Base-by-base conservation (phyloP, 2,888 invertebrate genomes). In the Teinopalpus imperialis region DNA sequence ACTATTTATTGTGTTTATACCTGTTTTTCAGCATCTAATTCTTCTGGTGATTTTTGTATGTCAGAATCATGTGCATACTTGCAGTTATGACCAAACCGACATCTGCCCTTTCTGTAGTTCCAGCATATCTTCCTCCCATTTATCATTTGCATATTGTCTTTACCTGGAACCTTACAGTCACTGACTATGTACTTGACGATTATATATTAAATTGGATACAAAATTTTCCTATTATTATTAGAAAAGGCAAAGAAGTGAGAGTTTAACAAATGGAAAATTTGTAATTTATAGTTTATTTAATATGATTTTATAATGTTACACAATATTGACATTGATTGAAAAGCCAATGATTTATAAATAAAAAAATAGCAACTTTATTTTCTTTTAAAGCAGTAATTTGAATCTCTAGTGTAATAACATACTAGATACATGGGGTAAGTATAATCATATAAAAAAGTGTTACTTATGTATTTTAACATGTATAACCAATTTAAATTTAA, bases 11-110 rank as follows among this genome's bases (percentile, higher is more conserved):
- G n/a, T n/a, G n/a, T n/a, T n/a, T n/a, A 2, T 26, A 86, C 89
- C 81, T 83, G 80, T 61, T 91, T 90, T 32, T 92, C 90, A 10
- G 80, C 81, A 55, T 91, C 90, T 18, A 92, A 70, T 63, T 93
- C 91, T 39, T 90, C 90, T 14, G 82, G 71, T 31, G 90, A 85
- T 62, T 92, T 91, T 67, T 93, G 93, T 51, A 96, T 83, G 72
- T 97, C 97, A 0, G 95, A 95, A 65, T 96, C 97, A 75, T 98
- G 97, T 0, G 96, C 97, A 77, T 94, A 98, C 59, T 95, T 95
- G 74, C 98, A 98, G 64, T 95, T 96, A 67, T 96, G 95, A 0
- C 97, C 97, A 80, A 97, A 97, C 37, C 96, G 91, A 73, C 98
- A 98, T 18, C 94, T 91, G 1, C 97, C 97, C 72, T 96, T 97